These are phyloP conservation scores for Tachycineta bicolor DNA, from an alignment of 2,113 vertebrate genomes.

Conservation along the genomic window DNA sequence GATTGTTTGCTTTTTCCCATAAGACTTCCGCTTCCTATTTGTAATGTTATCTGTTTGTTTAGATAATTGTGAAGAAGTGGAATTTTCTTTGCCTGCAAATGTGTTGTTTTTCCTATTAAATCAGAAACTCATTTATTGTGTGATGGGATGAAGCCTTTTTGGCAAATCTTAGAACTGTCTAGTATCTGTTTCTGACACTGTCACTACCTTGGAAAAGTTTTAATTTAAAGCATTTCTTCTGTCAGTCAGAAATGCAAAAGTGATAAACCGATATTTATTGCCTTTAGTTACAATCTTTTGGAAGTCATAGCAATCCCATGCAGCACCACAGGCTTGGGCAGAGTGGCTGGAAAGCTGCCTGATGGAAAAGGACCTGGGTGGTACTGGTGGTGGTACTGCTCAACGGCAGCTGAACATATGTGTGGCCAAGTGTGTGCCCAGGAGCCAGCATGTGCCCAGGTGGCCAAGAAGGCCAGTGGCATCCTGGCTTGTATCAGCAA, in stretches of 20 bases:
- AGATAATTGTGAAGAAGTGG: conserved; percentile 15
- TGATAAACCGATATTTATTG: background rate
- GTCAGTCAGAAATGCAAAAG: background rate
- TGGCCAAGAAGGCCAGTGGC: background rate
- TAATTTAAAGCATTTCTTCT: background rate
- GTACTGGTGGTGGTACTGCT: too few relatives aligned
- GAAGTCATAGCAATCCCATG: background rate
- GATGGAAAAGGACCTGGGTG: background rate
- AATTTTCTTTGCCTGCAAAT: conserved; percentile 25
- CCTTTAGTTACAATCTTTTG: background rate
- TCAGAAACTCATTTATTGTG: background rate
- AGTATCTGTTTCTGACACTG: background rate
- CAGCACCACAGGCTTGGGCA: background rate
- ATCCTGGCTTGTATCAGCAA: fast-evolving
- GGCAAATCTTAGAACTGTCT: background rate
- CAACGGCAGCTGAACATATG: background rate
- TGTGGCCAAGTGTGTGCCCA: too few relatives aligned
- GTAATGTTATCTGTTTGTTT: conserved; percentile 49
- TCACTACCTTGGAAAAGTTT: background rate
- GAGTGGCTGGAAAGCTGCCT: background rate
- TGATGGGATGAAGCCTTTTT: background rate
- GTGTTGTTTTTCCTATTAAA: background rate
- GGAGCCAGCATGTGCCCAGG: background rate
- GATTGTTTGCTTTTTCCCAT: conserved; percentile 61
- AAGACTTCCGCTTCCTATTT: background rate